Base-by-base conservation (phyloP, 2,113 vertebrate species). In the Pipa parva region DNA sequence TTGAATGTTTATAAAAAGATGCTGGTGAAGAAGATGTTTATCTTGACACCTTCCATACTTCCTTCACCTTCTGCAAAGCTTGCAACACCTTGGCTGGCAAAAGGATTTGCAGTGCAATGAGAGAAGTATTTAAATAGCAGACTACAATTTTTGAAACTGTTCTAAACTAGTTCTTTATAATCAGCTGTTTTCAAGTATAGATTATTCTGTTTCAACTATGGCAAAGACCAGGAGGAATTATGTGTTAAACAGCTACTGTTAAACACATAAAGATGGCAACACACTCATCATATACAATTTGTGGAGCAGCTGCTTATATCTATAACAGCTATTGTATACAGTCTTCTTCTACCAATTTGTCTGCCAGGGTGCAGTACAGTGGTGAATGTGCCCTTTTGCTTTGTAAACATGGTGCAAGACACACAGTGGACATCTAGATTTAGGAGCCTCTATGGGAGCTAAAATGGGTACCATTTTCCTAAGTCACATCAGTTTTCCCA, bases 31-130 rank as follows among this genome's bases (percentile, higher is more conserved):
- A 45, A 61, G 57, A 70, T 70, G 48, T 70, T 70, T 61, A 70
- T 70, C 58, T 70, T 70, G 66, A 70, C 66, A 70, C 58, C 36
- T 70, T 54, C 31, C 42, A 15, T 20, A 13, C 66, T 70, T 70
- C 66, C 66, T 61, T 61, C 24, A 70, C 31, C 58, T 52, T 54
- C 66, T 61, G 66, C 66, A 61, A 13, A 60, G 48, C 42, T 70
- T 61, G 57, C 27, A 54, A 61, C 33, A 51, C 51, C 49, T 61
- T 70, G 48, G 46, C 46, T 52, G 54, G 29, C 63, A n/a, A 25
- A 10, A 18, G 29, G 28, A 15, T 12, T 36, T 36, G 33, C 33
- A 2, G 33, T 13, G 10, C 33, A 54, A 27, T 26, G 17, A 31
- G 26, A 15, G 20, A 56, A 18, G 27, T 29, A 56, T 56, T 56